Evolutionary conservation across 2,113 vertebrate genomes (phyloP).

Genomic region (Phyllostomus discolor): DNA sequence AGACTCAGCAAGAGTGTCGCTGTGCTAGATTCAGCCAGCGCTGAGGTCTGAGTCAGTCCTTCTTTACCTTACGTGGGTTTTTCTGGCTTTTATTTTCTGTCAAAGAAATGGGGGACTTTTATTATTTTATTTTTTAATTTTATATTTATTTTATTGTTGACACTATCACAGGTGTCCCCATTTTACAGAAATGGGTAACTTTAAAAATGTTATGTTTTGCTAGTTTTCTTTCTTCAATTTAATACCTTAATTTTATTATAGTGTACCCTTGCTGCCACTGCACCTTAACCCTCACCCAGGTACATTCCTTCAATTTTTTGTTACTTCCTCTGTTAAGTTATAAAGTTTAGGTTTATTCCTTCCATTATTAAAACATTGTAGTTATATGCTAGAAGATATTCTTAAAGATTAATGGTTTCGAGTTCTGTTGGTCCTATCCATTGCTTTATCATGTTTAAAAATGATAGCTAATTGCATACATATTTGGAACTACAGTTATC

Average conservation of each 20-base stretch:
- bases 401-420: neutral
- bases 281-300: neutral
- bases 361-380: neutral
- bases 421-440: neutral
- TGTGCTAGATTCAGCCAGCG: neutral
- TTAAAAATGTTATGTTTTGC: neutral
- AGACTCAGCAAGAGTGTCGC: neutral
- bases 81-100: neutral
- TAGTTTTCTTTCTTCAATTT: neutral
- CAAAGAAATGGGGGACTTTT: neutral
- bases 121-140: too few species aligned
- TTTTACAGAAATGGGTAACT: neutral
- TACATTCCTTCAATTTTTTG: neutral
- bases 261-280: neutral
- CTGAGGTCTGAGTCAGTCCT: neutral
- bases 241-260: neutral
- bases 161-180: too few species aligned
- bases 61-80: neutral
- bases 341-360: neutral
- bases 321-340: neutral
- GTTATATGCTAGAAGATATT: neutral
- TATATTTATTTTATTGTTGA: too few species aligned
- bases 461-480: neutral
- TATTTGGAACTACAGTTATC: neutral
- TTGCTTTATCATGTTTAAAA: neutral